phyloP scores from a whole-genome alignment of 1,140 invertebrate species.

The Drosophila cardini region DNA sequence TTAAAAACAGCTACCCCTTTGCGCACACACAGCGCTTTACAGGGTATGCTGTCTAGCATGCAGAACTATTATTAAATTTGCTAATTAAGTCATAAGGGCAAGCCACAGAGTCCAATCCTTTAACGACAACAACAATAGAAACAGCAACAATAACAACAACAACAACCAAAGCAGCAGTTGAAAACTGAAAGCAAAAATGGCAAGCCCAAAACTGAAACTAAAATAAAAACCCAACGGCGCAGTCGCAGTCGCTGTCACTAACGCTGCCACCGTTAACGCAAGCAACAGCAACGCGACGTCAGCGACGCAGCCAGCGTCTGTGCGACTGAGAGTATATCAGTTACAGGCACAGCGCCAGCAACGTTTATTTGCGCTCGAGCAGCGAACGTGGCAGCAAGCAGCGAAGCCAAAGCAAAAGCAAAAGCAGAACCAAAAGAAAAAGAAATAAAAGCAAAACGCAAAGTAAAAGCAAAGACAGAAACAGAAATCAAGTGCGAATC shows the following conservation, averaged over 20 bases:
- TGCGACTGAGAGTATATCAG: constrained; percentile 76
- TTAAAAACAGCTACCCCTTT: not conserved
- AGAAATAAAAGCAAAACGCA: constrained; percentile 27
- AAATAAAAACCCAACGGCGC: constrained; percentile 21
- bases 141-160: constrained; percentile 2
- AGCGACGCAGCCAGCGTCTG: constrained; percentile 17
- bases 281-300: not conserved
- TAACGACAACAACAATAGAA: constrained; percentile 9
- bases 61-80: constrained; percentile 14
- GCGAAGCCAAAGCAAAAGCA: constrained; percentile 31
- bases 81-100: constrained; percentile 55
- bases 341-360: constrained; percentile 69
- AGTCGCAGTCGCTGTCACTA: constrained; percentile 3
- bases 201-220: constrained; percentile 57
- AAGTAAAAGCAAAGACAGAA: constrained; percentile 32
- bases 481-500: constrained; percentile 29
- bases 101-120: constrained; percentile 25
- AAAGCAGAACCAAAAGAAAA: constrained; percentile 26
- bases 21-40: not conserved
- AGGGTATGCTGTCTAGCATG: constrained; percentile 33
- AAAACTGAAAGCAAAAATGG: constrained; percentile 20
- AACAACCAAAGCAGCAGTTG: not conserved
- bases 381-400: constrained; percentile 77
- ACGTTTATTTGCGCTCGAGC: constrained; percentile 81
- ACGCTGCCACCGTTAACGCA: not conserved